Percentiles rank a stretch among this genome's conserved stretches.
phyloP scores from a whole-genome alignment of 2,113 vertebrate species.

The Vicugna pacos region DNA sequence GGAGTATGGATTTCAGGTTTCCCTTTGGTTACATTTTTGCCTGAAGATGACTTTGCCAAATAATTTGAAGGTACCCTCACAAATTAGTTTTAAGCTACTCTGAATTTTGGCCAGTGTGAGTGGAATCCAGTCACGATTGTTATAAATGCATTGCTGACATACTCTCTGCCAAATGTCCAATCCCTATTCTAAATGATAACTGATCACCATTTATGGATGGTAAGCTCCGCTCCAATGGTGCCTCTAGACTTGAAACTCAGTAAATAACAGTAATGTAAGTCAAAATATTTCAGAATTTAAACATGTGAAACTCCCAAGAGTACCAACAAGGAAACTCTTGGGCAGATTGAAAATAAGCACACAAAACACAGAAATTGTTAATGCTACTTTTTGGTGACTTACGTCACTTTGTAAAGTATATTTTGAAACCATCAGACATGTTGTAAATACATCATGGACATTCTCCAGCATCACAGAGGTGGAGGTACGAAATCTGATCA shows the following conservation, averaged over 20 bases:
- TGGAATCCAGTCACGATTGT: neutral
- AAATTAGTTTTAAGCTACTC: constrained; percentile 16
- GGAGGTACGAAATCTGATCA: neutral
- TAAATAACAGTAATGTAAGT: neutral
- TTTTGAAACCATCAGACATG: neutral
- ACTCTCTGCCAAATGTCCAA: neutral
- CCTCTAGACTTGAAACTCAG: neutral
- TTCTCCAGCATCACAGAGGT: neutral
- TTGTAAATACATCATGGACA: neutral
- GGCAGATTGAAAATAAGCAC: neutral
- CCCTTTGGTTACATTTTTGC: constrained; percentile 79
- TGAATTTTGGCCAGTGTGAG: neutral
- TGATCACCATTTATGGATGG: neutral
- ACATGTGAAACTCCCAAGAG: neutral
- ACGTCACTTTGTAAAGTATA: neutral
- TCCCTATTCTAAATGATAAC: neutral
- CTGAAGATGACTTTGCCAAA: constrained; percentile 71
- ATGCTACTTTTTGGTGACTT: neutral
- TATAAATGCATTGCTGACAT: neutral
- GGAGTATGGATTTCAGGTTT: constrained; percentile 65
- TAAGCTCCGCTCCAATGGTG: neutral
- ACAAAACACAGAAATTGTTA: neutral
- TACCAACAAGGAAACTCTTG: neutral
- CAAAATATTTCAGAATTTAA: constrained; percentile 1
- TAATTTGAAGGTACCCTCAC: neutral